These are phyloP conservation scores for Homalodisca vitripennis DNA, from an alignment of 1,140 invertebrate genomes.

Conservation along the genomic window DNA sequence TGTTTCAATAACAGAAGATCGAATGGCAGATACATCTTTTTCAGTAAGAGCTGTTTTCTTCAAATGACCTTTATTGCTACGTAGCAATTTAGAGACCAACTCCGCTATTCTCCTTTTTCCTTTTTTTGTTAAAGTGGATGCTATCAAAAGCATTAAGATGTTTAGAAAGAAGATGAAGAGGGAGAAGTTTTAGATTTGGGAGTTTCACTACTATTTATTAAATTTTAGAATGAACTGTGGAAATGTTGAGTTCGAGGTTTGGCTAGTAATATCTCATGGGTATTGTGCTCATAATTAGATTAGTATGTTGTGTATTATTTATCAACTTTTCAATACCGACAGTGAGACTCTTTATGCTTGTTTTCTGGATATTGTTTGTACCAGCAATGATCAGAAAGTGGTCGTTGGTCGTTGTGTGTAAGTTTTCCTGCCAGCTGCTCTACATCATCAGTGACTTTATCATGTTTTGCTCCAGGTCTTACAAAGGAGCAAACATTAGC, in stretches of 20 bases:
- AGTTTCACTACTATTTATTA: background rate
- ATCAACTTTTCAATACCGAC: background rate
- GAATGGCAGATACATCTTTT: background rate
- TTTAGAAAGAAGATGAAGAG: background rate
- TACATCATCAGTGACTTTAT: too few relatives aligned
- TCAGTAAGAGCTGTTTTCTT: background rate
- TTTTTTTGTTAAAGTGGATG: background rate
- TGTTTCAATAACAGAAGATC: background rate
- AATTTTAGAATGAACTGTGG: background rate
- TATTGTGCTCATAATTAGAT: background rate
- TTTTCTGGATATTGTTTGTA: too few relatives aligned
- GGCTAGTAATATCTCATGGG: background rate
- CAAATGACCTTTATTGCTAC: background rate
- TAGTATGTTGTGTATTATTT: background rate
- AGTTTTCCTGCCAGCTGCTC: too few relatives aligned
- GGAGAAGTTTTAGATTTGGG: background rate
- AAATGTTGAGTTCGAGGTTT: background rate
- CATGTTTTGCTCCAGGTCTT: too few relatives aligned
- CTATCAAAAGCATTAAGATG: background rate
- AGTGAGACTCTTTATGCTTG: background rate
- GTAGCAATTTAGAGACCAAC: background rate
- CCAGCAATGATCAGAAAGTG: too few relatives aligned
- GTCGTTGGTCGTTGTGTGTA: too few relatives aligned
- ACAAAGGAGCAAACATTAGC: too few relatives aligned
- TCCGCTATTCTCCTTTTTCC: background rate